Conservation (phyloP, 2,888 invertebrate species). For the Timema podura region DNA sequence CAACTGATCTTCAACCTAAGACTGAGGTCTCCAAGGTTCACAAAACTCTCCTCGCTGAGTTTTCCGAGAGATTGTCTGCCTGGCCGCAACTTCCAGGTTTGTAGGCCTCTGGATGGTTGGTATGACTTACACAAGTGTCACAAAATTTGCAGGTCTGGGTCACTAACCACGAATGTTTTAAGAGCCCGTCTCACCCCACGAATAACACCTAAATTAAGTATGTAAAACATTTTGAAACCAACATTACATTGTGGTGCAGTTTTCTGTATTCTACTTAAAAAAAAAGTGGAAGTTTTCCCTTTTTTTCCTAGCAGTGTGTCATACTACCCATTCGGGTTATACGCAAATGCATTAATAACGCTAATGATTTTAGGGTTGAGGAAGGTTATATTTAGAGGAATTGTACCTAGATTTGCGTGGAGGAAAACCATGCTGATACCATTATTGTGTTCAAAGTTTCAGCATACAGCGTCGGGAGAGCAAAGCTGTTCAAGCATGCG, state of each 20-base stretch:
- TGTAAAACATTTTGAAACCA: neutral
- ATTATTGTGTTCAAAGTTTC: too few relatives aligned
- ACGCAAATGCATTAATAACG: too few relatives aligned
- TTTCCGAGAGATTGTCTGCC: slow-evolving; percentile 54
- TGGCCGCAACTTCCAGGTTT: slow-evolving; percentile 68
- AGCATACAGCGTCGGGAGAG: too few relatives aligned
- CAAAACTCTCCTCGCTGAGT: slow-evolving; percentile 59
- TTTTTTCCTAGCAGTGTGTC: too few relatives aligned
- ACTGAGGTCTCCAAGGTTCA: slow-evolving; percentile 56
- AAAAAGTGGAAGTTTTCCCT: too few relatives aligned
- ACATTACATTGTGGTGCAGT: neutral
- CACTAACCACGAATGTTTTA: neutral
- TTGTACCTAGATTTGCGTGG: too few relatives aligned
- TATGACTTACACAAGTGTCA: neutral
- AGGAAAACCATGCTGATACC: too few relatives aligned
- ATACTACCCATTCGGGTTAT: too few relatives aligned
- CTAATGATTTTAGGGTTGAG: too few relatives aligned
- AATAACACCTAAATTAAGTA: neutral
- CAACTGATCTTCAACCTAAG: slow-evolving; percentile 38
- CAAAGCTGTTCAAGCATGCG: too few relatives aligned
- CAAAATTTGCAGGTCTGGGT: too few relatives aligned
- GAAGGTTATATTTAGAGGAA: too few relatives aligned
- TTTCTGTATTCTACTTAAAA: neutral
- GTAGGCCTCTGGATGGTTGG: slow-evolving; percentile 3
- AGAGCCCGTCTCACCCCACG: neutral